A percentile compares a stretch with the other conserved stretches of the same genome.
These are phyloP conservation scores for Endotricha flammealis DNA, from an alignment of 2,888 invertebrate species.

Conservation along the genomic window DNA sequence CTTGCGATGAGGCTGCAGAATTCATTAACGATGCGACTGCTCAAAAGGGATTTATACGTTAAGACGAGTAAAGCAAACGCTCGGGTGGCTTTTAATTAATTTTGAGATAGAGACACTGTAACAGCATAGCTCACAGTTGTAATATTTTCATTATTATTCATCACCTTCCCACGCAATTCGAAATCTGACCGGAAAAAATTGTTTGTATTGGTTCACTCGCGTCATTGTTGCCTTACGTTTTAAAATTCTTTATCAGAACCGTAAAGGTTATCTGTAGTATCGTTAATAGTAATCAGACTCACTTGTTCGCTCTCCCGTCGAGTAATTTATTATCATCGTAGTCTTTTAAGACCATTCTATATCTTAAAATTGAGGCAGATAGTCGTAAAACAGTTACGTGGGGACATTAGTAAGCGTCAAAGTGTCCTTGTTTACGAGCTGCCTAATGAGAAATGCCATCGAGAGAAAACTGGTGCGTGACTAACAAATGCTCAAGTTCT, in stretches of 20 bases:
- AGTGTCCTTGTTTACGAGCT: constrained; percentile 64
- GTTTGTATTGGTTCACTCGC: background rate
- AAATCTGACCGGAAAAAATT: background rate
- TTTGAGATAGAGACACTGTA: background rate
- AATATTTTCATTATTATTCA: background rate
- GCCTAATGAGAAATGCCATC: constrained; percentile 65
- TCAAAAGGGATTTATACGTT: constrained; percentile 16
- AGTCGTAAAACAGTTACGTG: constrained; percentile 59
- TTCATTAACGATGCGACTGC: constrained; percentile 21
- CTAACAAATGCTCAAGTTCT: constrained; percentile 46
- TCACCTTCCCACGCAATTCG: background rate
- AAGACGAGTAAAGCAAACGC: constrained; percentile 15
- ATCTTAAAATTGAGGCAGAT: constrained; percentile 50
- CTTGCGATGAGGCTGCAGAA: constrained; percentile 22
- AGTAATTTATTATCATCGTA: constrained; percentile 44
- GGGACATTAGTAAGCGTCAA: constrained; percentile 64
- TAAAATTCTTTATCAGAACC: constrained; percentile 11
- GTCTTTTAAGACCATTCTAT: constrained; percentile 34
- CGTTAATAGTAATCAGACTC: constrained; percentile 37
- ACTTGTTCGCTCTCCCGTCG: constrained; percentile 29
- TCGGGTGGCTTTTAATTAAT: constrained; percentile 6
- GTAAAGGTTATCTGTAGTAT: constrained; percentile 18
- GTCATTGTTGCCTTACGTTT: background rate
- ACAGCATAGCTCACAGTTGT: background rate
- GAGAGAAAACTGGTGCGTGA: constrained; percentile 46